Percentiles rank a stretch among this genome's conserved stretches.
Evolutionary conservation across 2,888 invertebrate species (phyloP).

Genomic region (Celastrina argiolus): DNA sequence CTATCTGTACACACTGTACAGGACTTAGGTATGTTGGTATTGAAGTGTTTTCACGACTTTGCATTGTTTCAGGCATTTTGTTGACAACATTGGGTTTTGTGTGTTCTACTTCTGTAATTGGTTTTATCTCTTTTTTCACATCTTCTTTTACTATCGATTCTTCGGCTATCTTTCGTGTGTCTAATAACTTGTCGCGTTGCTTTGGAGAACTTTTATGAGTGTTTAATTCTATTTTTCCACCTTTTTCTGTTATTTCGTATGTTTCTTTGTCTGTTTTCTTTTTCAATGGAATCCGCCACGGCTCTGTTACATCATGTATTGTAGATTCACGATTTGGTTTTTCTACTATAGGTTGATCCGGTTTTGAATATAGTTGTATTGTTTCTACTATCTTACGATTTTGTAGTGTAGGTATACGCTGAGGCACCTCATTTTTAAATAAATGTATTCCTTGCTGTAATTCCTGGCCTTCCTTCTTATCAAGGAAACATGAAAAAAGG

Average conservation of each 20-base stretch:
- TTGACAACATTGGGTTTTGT: not conserved
- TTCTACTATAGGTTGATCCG: not conserved
- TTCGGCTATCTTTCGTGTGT: not conserved
- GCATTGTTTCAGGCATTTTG: not conserved
- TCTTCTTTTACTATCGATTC: not conserved
- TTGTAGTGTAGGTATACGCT: not conserved
- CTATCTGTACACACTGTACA: not conserved
- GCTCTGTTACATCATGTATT: not conserved
- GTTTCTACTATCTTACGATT: not conserved
- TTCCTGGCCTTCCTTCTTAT: not conserved
- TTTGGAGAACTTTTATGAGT: not conserved
- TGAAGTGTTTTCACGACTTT: not conserved
- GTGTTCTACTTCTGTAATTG: not conserved
- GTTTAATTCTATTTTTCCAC: not conserved
- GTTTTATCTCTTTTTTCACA: not conserved
- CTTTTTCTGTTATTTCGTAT: not conserved
- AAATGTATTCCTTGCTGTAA: not conserved
- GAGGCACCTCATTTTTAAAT: not conserved
- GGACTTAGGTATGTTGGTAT: not conserved
- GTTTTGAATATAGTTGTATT: not conserved
- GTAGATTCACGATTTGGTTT: not conserved
- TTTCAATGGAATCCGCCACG: not conserved
- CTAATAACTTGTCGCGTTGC: not conserved
- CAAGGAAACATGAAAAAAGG: not conserved
- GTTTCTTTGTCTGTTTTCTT: not conserved